These are phyloP conservation scores for Aplidium turbinatum DNA, from an alignment of 23 tunicate genomes.

Conservation along the genomic window DNA sequence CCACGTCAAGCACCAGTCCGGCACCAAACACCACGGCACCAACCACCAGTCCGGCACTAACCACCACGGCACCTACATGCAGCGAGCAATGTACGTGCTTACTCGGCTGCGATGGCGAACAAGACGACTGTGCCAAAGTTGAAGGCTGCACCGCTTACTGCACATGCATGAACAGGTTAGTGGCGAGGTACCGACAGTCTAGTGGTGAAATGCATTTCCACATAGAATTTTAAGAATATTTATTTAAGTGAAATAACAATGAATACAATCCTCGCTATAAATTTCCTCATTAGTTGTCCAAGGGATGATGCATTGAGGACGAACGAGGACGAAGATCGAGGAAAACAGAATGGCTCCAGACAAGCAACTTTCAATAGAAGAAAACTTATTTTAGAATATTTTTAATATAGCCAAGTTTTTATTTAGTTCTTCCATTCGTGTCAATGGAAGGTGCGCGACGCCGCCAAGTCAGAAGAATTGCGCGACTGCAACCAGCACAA, in stretches of 20 bases:
- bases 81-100: constrained; percentile 53
- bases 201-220: too few relatives aligned
- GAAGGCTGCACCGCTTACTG: constrained; percentile 62
- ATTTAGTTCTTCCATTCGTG: constrained; percentile 34
- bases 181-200: too few relatives aligned
- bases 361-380: too few relatives aligned
- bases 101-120: constrained; percentile 76
- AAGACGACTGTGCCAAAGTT: constrained; percentile 38
- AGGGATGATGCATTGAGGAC: too few relatives aligned
- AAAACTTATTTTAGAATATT: too few relatives aligned
- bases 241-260: too few relatives aligned
- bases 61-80: constrained; percentile 22
- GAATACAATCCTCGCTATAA: too few relatives aligned
- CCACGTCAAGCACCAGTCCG: background rate
- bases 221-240: too few relatives aligned
- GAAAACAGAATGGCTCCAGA: too few relatives aligned
- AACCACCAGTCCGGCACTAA: background rate
- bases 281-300: too few relatives aligned
- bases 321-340: too few relatives aligned
- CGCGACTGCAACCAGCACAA: constrained; percentile 23
- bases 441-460: constrained; percentile 77
- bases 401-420: too few relatives aligned
- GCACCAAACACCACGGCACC: background rate
- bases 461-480: constrained; percentile 21
- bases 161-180: constrained; percentile 54